These are phyloP conservation scores for Acrocephalus kingi DNA, from an alignment of 2,113 vertebrate species.

Conservation along the genomic window DNA sequence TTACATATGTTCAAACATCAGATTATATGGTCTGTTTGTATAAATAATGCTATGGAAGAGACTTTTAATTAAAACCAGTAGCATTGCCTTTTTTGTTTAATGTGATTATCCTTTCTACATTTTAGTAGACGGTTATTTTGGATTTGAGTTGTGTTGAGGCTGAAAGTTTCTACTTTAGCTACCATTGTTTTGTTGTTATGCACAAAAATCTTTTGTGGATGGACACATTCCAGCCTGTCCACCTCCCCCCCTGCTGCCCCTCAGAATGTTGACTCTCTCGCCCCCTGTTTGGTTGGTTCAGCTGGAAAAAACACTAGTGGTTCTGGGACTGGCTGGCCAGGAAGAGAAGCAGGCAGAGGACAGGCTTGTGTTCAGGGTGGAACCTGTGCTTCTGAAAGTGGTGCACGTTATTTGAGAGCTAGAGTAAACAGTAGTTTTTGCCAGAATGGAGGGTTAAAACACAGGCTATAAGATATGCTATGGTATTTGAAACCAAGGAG, in stretches of 20 bases:
- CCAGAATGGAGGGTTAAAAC: neutral
- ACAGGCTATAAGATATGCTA: neutral
- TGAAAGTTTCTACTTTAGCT: neutral
- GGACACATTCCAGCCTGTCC: constrained; percentile 27
- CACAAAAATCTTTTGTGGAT: neutral
- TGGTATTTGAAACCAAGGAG: neutral
- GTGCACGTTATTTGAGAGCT: constrained; percentile 20
- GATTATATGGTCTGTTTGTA: neutral
- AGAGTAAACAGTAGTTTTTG: constrained; percentile 30
- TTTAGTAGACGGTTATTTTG: neutral
- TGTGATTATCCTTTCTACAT: neutral
- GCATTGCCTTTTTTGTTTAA: constrained; percentile 17
- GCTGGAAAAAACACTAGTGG: constrained; percentile 26
- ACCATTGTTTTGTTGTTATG: constrained; percentile 17
- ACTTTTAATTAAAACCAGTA: constrained; percentile 4
- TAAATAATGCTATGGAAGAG: neutral
- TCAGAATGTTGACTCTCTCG: neutral
- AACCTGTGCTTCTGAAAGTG: constrained; percentile 63
- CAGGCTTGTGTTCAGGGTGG: constrained; percentile 69
- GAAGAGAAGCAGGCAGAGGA: constrained; percentile 41
- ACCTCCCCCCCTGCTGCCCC: constrained; percentile 42
- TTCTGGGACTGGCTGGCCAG: constrained; percentile 60
- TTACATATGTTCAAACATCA: constrained; percentile 25
- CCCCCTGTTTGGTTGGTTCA: neutral
- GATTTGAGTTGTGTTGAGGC: neutral